Evolutionary conservation across 2,888 invertebrate species (phyloP).

Genomic region (Nycteola revayana): DNA sequence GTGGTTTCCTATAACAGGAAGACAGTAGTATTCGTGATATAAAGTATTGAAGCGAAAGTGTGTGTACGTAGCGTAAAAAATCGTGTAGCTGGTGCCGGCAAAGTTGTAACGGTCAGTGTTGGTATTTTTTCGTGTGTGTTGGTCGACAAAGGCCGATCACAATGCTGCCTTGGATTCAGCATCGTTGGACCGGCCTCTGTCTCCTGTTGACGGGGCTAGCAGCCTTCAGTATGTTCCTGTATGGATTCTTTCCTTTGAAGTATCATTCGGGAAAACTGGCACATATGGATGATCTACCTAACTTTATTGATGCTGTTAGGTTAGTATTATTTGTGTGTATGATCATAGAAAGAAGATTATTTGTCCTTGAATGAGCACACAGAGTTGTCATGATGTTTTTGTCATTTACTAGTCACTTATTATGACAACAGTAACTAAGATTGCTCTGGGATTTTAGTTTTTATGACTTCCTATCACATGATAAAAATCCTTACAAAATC

Average conservation of each 20-base stretch:
- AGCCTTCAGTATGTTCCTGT: slow-evolving; percentile 76
- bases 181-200: slow-evolving; percentile 70
- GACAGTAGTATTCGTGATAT: slow-evolving; percentile 27
- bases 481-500: too few species aligned
- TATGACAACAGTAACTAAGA: too few species aligned
- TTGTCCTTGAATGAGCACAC: too few species aligned
- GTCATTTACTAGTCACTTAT: too few species aligned
- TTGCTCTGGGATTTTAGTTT: too few species aligned
- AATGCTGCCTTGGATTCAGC: slow-evolving; percentile 66
- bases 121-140: slow-evolving; percentile 17
- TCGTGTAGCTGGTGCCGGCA: slow-evolving; percentile 13
- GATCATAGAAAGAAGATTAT: too few species aligned
- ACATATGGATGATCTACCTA: slow-evolving; percentile 77
- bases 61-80: slow-evolving; percentile 18
- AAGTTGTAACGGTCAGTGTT: slow-evolving; percentile 15
- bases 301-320: slow-evolving; percentile 77
- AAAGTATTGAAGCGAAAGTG: slow-evolving; percentile 38
- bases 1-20: slow-evolving; percentile 28
- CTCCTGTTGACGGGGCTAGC: slow-evolving; percentile 59
- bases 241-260: slow-evolving; percentile 83
- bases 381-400: too few species aligned
- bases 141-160: slow-evolving; percentile 21
- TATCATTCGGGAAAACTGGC: slow-evolving; percentile 75
- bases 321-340: slow-evolving; percentile 52
- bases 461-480: too few species aligned